Base-by-base conservation (phyloP, 2,113 vertebrate species). In the Notarius lentiginosus region DNA sequence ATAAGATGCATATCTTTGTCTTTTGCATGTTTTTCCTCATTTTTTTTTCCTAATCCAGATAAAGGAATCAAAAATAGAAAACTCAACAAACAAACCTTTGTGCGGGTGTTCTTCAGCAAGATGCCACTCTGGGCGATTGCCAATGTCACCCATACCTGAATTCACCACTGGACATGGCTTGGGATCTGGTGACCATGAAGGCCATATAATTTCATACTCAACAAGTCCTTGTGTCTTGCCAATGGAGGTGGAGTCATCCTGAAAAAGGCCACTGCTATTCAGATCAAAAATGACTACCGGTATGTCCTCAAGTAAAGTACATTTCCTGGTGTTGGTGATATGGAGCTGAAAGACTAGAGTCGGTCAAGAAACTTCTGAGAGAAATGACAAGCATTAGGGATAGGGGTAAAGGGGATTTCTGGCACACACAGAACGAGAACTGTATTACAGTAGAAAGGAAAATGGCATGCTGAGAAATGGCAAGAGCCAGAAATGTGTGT, bases 401-500 rank as follows among this genome's bases (percentile, higher is more conserved):
- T 76, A 81, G 30, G 83, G 61, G 83, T 77, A 47, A 83, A 76
- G 77, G 30, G 51, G 60, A 56, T 60, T 65, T 22, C 84, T 79
- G 72, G 70, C 17, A 73, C 80, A 47, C 80, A 53, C 55, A 14
- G 49, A 84, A 58, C 49, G 30, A 83, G 30, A 87, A 41, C 41
- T 49, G 58, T 83, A 80, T 66, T 86, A 86, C 84, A 83, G 73
- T 89, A 63, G 89, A 86, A 84, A 88, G 82, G 84, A 83, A 65
- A 47, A 53, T 24, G 34, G 17, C 55, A 84, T 75, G 72, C 86
- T 56, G 63, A 84, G 86, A 70, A n/a, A 73, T 18, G 58, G 79
- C 47, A 22, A 63, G 58, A 72, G 63, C 56, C 17, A 60, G 30
- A 60, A 75, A n/a, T 24, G 63, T 30, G 72, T 34, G 70, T 60